phyloP scores from a whole-genome alignment of 2,113 vertebrate species.

The Castor canadensis region DNA sequence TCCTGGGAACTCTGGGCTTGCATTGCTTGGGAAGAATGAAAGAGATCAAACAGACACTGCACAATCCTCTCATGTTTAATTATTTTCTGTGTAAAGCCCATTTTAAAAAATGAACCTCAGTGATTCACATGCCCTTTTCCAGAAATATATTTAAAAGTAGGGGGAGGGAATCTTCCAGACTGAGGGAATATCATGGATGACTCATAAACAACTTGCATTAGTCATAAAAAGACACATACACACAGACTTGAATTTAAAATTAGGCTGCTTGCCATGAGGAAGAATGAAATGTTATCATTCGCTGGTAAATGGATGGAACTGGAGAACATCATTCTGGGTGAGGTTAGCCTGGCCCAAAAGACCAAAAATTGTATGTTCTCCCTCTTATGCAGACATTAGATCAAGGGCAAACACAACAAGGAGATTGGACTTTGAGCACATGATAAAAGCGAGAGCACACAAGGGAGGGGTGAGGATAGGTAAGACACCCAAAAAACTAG shows the following conservation, averaged over 20 bases:
- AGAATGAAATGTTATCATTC: too few species aligned
- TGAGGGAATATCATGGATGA: neutral
- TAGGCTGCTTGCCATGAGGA: neutral
- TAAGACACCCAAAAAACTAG: too few species aligned
- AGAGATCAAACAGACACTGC: neutral
- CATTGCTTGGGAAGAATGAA: neutral
- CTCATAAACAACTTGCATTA: neutral
- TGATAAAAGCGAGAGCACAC: too few species aligned
- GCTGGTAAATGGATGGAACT: too few species aligned
- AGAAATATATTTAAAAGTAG: conserved; percentile 32
- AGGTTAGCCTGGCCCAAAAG: too few species aligned
- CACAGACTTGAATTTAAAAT: neutral
- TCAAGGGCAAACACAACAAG: too few species aligned
- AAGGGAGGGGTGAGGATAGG: too few species aligned
- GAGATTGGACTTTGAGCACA: too few species aligned
- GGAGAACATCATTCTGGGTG: too few species aligned
- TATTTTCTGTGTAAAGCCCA: neutral
- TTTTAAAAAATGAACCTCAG: neutral
- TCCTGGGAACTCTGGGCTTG: neutral
- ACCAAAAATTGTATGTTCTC: too few species aligned
- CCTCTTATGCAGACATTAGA: too few species aligned
- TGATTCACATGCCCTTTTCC: conserved; percentile 9
- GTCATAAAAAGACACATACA: neutral
- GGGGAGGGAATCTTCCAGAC: neutral
- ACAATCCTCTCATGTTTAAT: neutral